These are phyloP conservation scores for Phalera bucephala DNA, from an alignment of 2,888 invertebrate species.

Conservation along the genomic window DNA sequence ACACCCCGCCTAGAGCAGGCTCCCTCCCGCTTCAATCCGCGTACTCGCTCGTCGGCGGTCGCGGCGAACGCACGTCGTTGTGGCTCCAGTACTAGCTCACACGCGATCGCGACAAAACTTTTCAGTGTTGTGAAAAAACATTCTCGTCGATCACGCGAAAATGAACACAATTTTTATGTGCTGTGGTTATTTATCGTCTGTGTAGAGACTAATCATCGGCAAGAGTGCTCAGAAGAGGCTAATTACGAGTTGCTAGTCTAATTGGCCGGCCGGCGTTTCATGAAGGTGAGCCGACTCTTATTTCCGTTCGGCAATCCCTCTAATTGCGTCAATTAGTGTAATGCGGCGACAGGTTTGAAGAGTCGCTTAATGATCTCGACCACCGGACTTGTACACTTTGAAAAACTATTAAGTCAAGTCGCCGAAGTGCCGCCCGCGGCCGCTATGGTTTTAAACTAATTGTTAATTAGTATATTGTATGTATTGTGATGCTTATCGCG, in stretches of 20 bases:
- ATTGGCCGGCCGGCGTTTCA: constrained; percentile 81
- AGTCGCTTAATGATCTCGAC: constrained; percentile 75
- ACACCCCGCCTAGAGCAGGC: constrained; percentile 59
- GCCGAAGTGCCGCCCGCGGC: constrained; percentile 23
- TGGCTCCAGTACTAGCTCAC: constrained; percentile 20
- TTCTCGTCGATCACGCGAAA: constrained; percentile 38
- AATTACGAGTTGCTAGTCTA: constrained; percentile 77
- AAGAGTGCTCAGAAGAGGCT: constrained; percentile 69
- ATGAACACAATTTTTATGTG: constrained; percentile 63
- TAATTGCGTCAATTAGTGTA: constrained; percentile 83
- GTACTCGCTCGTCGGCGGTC: constrained; percentile 69
- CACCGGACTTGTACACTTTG: constrained; percentile 48
- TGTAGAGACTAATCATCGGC: constrained; percentile 60
- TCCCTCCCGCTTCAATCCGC: constrained; percentile 47
- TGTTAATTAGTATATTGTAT: constrained; percentile 35
- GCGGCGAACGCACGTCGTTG: constrained; percentile 51
- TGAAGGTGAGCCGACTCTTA: constrained; percentile 83
- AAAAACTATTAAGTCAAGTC: constrained; percentile 51
- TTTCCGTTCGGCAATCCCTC: constrained; percentile 83
- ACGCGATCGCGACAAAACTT: constrained; percentile 77
- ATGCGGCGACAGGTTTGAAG: constrained; percentile 81
- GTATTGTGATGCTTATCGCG: constrained; percentile 27
- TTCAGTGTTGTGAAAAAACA: constrained; percentile 63
- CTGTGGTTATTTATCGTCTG: constrained; percentile 56
- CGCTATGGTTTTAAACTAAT: constrained; percentile 33